Evolutionary conservation across 2,113 vertebrate genomes (phyloP).

Genomic region (Lichenostomus cassidix): DNA sequence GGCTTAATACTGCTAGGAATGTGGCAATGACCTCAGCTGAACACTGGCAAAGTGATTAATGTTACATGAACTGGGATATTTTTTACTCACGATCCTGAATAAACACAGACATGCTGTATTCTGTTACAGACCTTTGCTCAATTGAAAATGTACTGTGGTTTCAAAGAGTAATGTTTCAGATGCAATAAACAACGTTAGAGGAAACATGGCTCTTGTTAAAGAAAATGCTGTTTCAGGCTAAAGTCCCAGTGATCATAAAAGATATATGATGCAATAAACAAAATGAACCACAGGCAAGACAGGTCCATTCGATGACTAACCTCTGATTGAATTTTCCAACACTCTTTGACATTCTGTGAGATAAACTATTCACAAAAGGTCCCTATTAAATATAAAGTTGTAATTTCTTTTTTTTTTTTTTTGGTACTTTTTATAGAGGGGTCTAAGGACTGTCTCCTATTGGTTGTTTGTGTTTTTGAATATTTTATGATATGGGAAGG

Average conservation of each 20-base stretch:
- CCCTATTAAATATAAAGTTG: constrained; percentile 66
- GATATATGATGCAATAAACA: constrained; percentile 82
- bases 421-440: constrained; percentile 38
- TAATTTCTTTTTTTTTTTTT: constrained; percentile 50
- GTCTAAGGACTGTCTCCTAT: constrained; percentile 13
- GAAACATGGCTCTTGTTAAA: constrained; percentile 78
- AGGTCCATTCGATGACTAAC: constrained; percentile 69
- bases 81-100: constrained; percentile 71
- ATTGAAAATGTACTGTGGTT: constrained; percentile 74
- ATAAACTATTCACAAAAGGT: constrained; percentile 70
- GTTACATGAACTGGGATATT: constrained; percentile 76
- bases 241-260: constrained; percentile 80
- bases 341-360: constrained; percentile 63
- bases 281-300: constrained; percentile 76
- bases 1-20: constrained; percentile 79
- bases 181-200: constrained; percentile 77
- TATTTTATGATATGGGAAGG: constrained; percentile 67
- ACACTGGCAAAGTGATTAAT: constrained; percentile 81
- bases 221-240: constrained; percentile 82
- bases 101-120: constrained; percentile 80
- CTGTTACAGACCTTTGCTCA: constrained; percentile 77
- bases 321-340: constrained; percentile 75
- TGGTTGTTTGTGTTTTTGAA: constrained; percentile 66
- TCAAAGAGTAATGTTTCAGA: constrained; percentile 78
- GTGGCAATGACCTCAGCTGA: constrained; percentile 81